phyloP scores from a whole-genome alignment of 2,797 vertebrate species.

The Tenualosa thibaudeaui region DNA sequence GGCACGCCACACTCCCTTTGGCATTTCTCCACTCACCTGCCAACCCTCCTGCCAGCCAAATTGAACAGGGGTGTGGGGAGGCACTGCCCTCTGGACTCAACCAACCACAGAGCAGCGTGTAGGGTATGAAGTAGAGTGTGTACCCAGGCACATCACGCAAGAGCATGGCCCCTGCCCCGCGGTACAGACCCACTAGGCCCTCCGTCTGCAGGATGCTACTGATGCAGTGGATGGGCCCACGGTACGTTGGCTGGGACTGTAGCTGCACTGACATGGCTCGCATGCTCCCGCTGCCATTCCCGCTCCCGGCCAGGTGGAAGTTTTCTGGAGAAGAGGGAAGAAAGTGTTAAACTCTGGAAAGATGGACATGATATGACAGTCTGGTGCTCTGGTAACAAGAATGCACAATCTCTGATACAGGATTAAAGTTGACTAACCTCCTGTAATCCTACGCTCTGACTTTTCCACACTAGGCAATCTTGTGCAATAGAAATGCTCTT shows the following conservation, averaged over 20 bases:
- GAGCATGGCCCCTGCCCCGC: conserved; percentile 87
- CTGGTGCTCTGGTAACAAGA: too few relatives aligned
- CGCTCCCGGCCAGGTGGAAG: conserved; percentile 62
- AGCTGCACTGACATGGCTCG: conserved; percentile 59
- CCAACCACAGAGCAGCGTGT: conserved; percentile 81
- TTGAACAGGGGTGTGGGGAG: conserved; percentile 72
- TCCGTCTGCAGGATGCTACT: conserved; percentile 82
- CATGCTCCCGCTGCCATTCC: conserved; percentile 65
- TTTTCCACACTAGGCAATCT: not conserved
- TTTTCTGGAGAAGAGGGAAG: conserved; percentile 65
- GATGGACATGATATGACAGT: not conserved
- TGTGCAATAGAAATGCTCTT: not conserved
- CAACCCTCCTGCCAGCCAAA: conserved; percentile 90
- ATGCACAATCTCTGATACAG: not conserved
- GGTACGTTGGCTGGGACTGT: conserved; percentile 70
- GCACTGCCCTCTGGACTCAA: conserved; percentile 72
- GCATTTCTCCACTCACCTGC: conserved; percentile 79
- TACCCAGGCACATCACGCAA: conserved; percentile 93
- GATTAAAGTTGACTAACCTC: not conserved
- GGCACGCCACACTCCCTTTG: not conserved
- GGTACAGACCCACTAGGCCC: conserved; percentile 86
- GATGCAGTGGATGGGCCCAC: conserved; percentile 89
- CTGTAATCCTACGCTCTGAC: not conserved
- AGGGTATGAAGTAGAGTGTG: conserved; percentile 91
- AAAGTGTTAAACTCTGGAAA: not conserved